These are phyloP conservation scores for Sinelater perroti DNA, from an alignment of 2,888 invertebrate species.

Conservation along the genomic window DNA sequence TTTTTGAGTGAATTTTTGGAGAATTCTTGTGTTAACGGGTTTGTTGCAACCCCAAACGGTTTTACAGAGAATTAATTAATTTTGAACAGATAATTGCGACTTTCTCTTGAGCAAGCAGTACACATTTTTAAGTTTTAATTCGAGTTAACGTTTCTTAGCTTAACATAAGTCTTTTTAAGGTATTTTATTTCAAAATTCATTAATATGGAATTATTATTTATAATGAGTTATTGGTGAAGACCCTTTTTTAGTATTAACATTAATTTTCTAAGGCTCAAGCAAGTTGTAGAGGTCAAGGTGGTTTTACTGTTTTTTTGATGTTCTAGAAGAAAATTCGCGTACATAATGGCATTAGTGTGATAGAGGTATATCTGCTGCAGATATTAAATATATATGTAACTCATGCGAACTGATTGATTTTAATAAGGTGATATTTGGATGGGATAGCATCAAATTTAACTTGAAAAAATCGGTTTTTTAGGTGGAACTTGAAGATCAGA, in stretches of 20 bases:
- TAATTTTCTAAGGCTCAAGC: background rate
- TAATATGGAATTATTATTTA: background rate
- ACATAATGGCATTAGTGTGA: background rate
- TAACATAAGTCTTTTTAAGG: too few relatives aligned
- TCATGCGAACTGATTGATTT: background rate
- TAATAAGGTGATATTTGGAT: background rate
- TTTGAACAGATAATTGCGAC: too few relatives aligned
- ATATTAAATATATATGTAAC: background rate
- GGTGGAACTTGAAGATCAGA: slow-evolving; percentile 3
- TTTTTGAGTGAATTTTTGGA: too few relatives aligned
- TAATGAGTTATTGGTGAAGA: background rate
- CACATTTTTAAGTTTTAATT: too few relatives aligned
- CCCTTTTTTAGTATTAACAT: background rate
- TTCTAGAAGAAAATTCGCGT: background rate
- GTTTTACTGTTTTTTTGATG: background rate
- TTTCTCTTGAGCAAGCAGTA: too few relatives aligned
- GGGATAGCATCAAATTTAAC: background rate
- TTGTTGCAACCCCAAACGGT: too few relatives aligned
- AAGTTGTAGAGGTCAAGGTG: background rate
- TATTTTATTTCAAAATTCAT: background rate
- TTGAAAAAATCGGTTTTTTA: slow-evolving; percentile 9
- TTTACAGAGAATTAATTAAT: too few relatives aligned
- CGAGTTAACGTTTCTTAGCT: too few relatives aligned
- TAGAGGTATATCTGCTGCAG: background rate
- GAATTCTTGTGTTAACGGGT: too few relatives aligned